Evolutionary conservation across 2,888 invertebrate genomes (phyloP).

Genomic region (Drosophila flavopinicola): DNA sequence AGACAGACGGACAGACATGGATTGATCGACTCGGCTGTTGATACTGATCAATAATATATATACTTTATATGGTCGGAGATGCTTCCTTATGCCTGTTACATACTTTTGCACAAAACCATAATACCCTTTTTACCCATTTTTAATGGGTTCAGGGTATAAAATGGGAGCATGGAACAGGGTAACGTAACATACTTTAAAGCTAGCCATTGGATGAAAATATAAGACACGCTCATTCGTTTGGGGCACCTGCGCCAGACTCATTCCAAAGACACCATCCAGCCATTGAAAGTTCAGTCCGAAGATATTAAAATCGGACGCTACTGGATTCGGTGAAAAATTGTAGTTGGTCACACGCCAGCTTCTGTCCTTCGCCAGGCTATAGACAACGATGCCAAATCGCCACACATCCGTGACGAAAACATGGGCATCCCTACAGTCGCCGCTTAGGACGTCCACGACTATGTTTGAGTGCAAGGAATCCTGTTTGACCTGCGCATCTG

Average conservation of each 20-base stretch:
- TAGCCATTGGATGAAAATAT: conserved; percentile 93
- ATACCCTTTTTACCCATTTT: too few relatives aligned
- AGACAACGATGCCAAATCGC: conserved; percentile 85
- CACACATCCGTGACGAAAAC: conserved; percentile 88
- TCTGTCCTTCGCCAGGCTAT: conserved; percentile 78
- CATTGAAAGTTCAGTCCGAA: conserved; percentile 92
- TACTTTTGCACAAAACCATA: too few relatives aligned
- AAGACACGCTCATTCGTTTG: conserved; percentile 87
- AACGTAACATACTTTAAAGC: conserved; percentile 87
- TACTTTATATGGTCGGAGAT: too few relatives aligned
- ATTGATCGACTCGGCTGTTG: too few relatives aligned
- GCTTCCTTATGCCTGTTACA: too few relatives aligned
- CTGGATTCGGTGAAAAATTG: conserved; percentile 82
- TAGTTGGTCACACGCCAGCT: conserved; percentile 84
- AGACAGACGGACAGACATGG: too few relatives aligned
- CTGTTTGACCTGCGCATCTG: conserved; percentile 87
- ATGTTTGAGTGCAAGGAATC: conserved; percentile 86
- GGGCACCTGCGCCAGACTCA: conserved; percentile 87
- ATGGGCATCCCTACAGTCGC: conserved; percentile 86
- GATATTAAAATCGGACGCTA: conserved; percentile 89
- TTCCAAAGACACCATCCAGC: conserved; percentile 92
- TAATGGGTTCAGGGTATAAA: too few relatives aligned
- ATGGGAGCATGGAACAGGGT: too few relatives aligned
- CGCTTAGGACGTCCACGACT: conserved; percentile 86
- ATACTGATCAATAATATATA: too few relatives aligned